phyloP scores from a whole-genome alignment of 1,140 invertebrate genomes.

The Oedothorax gibbosus region DNA sequence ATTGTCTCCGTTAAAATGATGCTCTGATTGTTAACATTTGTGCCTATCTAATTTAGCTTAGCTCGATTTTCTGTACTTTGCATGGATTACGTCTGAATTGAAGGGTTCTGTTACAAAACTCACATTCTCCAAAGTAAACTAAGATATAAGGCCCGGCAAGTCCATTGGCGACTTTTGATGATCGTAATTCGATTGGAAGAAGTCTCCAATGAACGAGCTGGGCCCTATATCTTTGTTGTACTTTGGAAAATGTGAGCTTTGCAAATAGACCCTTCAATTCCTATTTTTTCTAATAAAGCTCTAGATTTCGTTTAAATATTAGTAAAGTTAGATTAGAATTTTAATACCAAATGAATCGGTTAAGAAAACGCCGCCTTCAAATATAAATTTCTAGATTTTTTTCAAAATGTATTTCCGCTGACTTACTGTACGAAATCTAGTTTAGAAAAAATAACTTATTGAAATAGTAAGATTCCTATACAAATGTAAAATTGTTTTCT shows the following conservation, averaged over 20 bases:
- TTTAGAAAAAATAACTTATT: constrained; percentile 21
- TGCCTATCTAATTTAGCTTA: constrained; percentile 59
- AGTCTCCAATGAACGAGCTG: no score
- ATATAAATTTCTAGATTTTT: constrained; percentile 46
- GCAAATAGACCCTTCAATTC: background rate
- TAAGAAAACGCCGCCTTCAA: constrained; percentile 36
- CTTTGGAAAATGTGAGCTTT: no score
- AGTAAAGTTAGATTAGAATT: constrained; percentile 35
- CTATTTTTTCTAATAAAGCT: constrained; percentile 34
- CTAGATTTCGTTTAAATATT: constrained; percentile 49
- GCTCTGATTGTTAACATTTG: constrained; percentile 50
- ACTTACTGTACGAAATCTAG: constrained; percentile 34
- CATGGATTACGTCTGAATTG: constrained; percentile 49
- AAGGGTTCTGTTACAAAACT: no score
- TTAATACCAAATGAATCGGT: constrained; percentile 44
- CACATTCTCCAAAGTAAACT: no score
- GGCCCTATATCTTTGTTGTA: no score
- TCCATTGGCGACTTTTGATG: no score
- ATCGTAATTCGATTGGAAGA: no score
- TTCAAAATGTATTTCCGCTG: constrained; percentile 33
- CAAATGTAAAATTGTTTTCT: background rate
- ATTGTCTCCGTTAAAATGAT: constrained; percentile 53
- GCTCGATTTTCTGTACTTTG: constrained; percentile 58
- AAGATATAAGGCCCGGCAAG: no score
- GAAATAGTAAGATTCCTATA: constrained; percentile 14